These are phyloP conservation scores for Drosophila yooni DNA, from an alignment of 2,888 invertebrate species.

Conservation along the genomic window DNA sequence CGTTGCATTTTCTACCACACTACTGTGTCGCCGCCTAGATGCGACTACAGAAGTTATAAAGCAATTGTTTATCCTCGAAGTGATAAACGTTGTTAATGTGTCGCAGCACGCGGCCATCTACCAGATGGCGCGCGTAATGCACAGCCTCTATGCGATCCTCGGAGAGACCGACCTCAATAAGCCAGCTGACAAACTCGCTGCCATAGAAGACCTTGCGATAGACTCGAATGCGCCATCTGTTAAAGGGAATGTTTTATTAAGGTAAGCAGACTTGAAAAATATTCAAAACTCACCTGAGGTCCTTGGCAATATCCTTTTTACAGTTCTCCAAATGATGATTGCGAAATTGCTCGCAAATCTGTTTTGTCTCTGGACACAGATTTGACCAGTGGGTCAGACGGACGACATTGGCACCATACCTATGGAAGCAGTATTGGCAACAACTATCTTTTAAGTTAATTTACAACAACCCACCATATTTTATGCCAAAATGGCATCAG, in stretches of 20 bases:
- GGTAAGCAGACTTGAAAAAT: accelerated
- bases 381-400: slow-evolving; percentile 91
- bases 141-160: slow-evolving; percentile 92
- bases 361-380: slow-evolving; percentile 91
- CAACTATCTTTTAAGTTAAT: accelerated
- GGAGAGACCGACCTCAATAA: slow-evolving; percentile 92
- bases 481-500: slow-evolving; percentile 88
- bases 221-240: slow-evolving; percentile 91
- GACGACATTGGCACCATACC: slow-evolving; percentile 90
- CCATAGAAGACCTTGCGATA: slow-evolving; percentile 94
- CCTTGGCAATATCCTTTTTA: slow-evolving; percentile 91
- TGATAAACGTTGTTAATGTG: slow-evolving; percentile 94
- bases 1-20: slow-evolving; percentile 41
- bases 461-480: slow-evolving; percentile 85
- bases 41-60: slow-evolving; percentile 91
- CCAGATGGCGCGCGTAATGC: slow-evolving; percentile 92
- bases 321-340: slow-evolving; percentile 94
- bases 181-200: slow-evolving; percentile 93
- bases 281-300: slow-evolving; percentile 85
- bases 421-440: slow-evolving; percentile 20
- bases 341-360: slow-evolving; percentile 95
- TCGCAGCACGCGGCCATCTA: slow-evolving; percentile 93
- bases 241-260: slow-evolving; percentile 27
- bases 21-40: slow-evolving; percentile 58
- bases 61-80: slow-evolving; percentile 92